phyloP scores from a whole-genome alignment of 1,140 invertebrate genomes.

The Cyclargus thomasi region DNA sequence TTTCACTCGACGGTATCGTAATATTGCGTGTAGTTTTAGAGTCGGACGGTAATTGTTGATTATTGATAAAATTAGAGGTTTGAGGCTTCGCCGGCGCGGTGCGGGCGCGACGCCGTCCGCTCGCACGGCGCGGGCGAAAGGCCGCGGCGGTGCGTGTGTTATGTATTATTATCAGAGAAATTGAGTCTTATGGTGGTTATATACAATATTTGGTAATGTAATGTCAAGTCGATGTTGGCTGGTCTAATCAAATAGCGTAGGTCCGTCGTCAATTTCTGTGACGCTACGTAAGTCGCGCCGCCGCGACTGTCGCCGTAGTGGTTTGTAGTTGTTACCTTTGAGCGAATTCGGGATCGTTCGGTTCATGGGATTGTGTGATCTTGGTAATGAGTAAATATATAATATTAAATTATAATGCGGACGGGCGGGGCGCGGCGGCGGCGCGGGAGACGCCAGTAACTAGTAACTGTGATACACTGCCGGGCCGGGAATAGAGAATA shows the following conservation, averaged over 20 bases:
- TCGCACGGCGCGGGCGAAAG: neutral
- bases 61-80: conserved; percentile 71
- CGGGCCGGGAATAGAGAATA: neutral
- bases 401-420: conserved; percentile 47
- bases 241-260: too few species aligned
- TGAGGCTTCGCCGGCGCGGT: conserved; percentile 60
- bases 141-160: neutral
- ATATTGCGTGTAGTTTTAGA: conserved; percentile 69
- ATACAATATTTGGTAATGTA: neutral
- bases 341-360: conserved; percentile 52
- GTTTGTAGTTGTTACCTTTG: conserved; percentile 60
- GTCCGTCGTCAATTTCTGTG: too few species aligned
- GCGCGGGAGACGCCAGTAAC: conserved; percentile 20
- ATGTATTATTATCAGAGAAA: neutral
- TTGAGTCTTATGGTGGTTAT: neutral
- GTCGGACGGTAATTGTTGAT: conserved; percentile 71
- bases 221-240: neutral
- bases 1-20: conserved; percentile 70
- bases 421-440: conserved; percentile 21
- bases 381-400: conserved; percentile 56
- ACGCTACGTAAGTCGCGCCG: neutral
- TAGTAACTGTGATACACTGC: conserved; percentile 38
- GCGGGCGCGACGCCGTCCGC: conserved; percentile 26
- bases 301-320: conserved; percentile 32
- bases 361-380: conserved; percentile 65